Base-by-base conservation (phyloP, 2,888 invertebrate genomes). In the Hypomecis atomaria region DNA sequence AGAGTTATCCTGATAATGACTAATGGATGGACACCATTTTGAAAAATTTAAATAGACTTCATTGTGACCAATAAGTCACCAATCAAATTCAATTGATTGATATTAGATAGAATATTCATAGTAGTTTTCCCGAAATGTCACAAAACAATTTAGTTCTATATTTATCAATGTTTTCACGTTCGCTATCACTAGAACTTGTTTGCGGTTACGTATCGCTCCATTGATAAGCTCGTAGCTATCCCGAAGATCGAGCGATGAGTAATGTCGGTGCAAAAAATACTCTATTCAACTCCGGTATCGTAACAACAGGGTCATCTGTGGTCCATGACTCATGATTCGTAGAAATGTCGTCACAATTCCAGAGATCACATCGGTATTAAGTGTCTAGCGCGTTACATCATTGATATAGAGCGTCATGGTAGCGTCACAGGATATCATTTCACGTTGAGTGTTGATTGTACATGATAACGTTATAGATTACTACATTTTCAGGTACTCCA, bases 311-410 rank as follows among this genome's bases (percentile, higher is more conserved):
- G 84, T 83, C 82, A 82, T 78, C 79, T 78, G 78, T 78, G 75
- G 76, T 72, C 77, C 72, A 60, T 90, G 90, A 90, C 68, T 89
- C 90, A 90, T 75, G 69, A 73, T 85, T 86, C 82, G 73, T 73
- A 81, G 83, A 84, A 88, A 81, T 84, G 77, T 84, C 86, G 88
- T 89, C 89, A 88, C 85, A 85, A 67, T 87, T 87, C 87, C 85
- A 81, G 83, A 78, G 80, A 88, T 78, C 66, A 69, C 56, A 65
- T 61, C 72, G 71, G 69, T 71, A 63, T 59, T 70, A 69, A 67
- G 69, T 59, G 65, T 69, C 68, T 70, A 65, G 67, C 66, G 64
- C 75, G 77, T 80, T 76, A 76, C 79, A 82, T 82, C 82, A 85
- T 73, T 71, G 77, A 77, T 74, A 77, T 78, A 65, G 73, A 77